Evolutionary conservation across 2,797 vertebrate genomes (phyloP), one percentile per base, ranked within the genome.

Genomic region (Leptodactylus fallax): DNA sequence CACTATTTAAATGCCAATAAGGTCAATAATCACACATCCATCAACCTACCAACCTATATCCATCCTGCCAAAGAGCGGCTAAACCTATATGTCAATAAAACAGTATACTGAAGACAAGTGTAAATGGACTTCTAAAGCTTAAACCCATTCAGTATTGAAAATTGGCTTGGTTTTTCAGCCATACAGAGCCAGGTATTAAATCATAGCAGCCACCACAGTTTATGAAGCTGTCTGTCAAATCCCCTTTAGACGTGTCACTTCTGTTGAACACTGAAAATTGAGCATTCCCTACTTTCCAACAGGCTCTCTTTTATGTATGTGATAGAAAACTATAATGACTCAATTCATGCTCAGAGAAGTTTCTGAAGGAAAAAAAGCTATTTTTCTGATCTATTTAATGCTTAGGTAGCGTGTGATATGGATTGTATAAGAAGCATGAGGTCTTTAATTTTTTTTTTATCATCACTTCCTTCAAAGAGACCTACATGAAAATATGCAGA

Each of bases 161-260:
- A 86, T 82, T 83, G 88, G 60, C 71, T 79, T 25, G 45, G 71
- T 89, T 78, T 79, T 82, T 71, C n/a, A 79, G 88, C 55, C 71
- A 78, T 74, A 63, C 60, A 86, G 84, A 89, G 88, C 36, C 84
- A 89, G 84, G 80, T 79, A 83, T 89, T 86, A 89, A 89, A 89
- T 89, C 84, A 82, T 79, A 86, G 72, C 84, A 82, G 77, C 71
- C 84, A 51, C 71, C 61, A 27, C 25, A 71, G 79, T 83, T 89
- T 78, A 89, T 89, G 83, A 77, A 89, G 65, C 83, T 85, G 83
- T 86, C 79, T 86, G 61, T 86, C 84, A 89, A 86, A 89, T 85
- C 79, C 80, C 84, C 58, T 82, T 89, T 86, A 89, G 84, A 86
- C 36, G 23, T 86, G 88, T 89, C 88, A 83, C 85, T 89, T 89